Conservation (phyloP, 2,113 vertebrate species). For the Aphyosemion australe region DNA sequence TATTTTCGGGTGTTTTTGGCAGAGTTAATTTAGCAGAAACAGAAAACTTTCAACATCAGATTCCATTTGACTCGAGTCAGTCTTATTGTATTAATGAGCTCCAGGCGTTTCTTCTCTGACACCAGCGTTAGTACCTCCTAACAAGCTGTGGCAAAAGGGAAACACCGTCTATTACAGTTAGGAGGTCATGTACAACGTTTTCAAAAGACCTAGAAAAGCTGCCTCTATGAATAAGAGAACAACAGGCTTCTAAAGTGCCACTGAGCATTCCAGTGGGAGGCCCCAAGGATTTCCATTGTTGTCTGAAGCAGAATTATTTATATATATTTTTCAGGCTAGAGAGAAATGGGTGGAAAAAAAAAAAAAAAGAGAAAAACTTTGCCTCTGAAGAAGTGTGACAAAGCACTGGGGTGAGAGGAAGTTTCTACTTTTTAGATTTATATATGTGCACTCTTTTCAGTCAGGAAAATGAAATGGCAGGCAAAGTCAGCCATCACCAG, state of each 20-base stretch:
- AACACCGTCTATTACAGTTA: slow-evolving; percentile 60
- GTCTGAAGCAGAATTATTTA: slow-evolving; percentile 54
- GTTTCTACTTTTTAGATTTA: slow-evolving; percentile 40
- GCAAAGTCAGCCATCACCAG: slow-evolving; percentile 45
- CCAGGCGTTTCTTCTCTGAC: slow-evolving; percentile 45
- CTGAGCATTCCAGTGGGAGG: slow-evolving; percentile 58
- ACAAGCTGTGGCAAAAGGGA: slow-evolving; percentile 48
- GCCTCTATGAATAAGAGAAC: slow-evolving; percentile 61
- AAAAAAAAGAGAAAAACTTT: slow-evolving; percentile 12
- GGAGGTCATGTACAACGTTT: slow-evolving; percentile 59
- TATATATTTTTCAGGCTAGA: slow-evolving; percentile 58
- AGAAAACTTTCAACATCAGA: slow-evolving; percentile 9
- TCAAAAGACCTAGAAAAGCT: slow-evolving; percentile 33
- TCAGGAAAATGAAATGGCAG: slow-evolving; percentile 51
- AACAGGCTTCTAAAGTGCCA: slow-evolving; percentile 68
- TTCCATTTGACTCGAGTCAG: slow-evolving; percentile 39
- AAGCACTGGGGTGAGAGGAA: slow-evolving; percentile 59
- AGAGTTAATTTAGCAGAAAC: neutral
- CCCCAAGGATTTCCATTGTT: slow-evolving; percentile 40
- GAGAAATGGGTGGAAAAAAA: neutral
- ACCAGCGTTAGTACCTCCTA: slow-evolving; percentile 22
- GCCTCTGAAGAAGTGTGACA: slow-evolving; percentile 59
- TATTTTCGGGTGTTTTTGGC: neutral
- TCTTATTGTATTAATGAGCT: slow-evolving; percentile 31
- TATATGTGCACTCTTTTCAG: slow-evolving; percentile 17